phyloP scores from a whole-genome alignment of 1,140 invertebrate species.

The Pantala flavescens region DNA sequence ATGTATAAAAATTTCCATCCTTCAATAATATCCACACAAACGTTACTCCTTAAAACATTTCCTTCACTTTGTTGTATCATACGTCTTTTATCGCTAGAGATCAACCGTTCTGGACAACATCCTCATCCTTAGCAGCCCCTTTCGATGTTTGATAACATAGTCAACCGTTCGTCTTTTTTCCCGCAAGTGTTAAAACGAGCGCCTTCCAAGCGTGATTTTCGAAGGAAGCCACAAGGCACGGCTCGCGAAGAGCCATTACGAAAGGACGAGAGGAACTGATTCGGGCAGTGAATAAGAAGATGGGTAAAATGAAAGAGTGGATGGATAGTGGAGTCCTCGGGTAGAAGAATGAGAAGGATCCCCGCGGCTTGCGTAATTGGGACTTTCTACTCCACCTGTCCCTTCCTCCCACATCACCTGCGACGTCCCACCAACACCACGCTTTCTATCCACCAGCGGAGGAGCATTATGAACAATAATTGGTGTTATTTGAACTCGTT shows the following conservation, averaged over 20 bases:
- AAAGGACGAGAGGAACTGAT: neutral
- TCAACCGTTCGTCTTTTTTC: too few species aligned
- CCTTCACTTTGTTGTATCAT: too few species aligned
- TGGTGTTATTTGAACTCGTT: constrained; percentile 9
- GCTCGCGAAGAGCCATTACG: neutral
- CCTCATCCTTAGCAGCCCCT: too few species aligned
- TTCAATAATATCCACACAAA: too few species aligned
- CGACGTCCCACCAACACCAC: too few species aligned
- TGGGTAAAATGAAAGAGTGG: neutral
- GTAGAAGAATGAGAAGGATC: neutral
- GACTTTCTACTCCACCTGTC: neutral
- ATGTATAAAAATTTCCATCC: too few species aligned
- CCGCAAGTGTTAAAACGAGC: too few species aligned
- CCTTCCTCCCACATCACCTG: neutral
- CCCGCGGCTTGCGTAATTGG: neutral
- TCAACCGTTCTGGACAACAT: too few species aligned
- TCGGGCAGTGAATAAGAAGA: neutral
- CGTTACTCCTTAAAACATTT: too few species aligned
- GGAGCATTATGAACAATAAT: constrained; percentile 10
- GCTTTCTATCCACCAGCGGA: neutral
- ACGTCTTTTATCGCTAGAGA: too few species aligned
- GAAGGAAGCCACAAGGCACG: neutral
- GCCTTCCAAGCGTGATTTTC: too few species aligned
- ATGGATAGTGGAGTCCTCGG: neutral
- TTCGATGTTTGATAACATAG: too few species aligned